Evolutionary conservation across 2,797 vertebrate genomes (phyloP).

Genomic region (Cossypha dichroa): DNA sequence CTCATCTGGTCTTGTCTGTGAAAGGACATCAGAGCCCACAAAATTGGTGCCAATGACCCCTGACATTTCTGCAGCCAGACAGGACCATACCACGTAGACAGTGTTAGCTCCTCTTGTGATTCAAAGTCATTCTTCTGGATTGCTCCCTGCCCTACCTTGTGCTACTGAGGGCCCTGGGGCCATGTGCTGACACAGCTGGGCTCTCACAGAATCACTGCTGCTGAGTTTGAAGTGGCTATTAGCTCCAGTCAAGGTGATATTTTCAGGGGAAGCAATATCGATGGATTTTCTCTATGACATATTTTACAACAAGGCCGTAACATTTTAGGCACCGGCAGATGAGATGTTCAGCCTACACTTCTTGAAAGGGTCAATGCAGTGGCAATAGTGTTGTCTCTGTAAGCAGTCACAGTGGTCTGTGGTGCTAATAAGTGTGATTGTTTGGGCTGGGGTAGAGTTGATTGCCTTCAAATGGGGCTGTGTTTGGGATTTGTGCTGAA

Average conservation of each 20-base stretch:
- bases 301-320: not conserved
- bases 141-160: not conserved
- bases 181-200: not conserved
- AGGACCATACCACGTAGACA: not conserved
- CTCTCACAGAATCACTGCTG: not conserved
- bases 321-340: not conserved
- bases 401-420: not conserved
- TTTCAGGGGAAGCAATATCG: not conserved
- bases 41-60: not conserved
- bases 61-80: not conserved
- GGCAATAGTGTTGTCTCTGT: not conserved
- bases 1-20: not conserved
- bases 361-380: not conserved
- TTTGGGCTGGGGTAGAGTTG: not conserved
- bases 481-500: not conserved
- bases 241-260: not conserved
- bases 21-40: not conserved
- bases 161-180: not conserved
- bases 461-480: not conserved
- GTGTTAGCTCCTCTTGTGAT: not conserved
- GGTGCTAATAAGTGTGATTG: not conserved
- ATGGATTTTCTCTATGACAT: constrained; percentile 7
- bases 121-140: not conserved
- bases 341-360: not conserved
- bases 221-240: not conserved